These are phyloP conservation scores for Stegostoma tigrinum DNA, from an alignment of 2,113 vertebrate genomes.

Conservation along the genomic window DNA sequence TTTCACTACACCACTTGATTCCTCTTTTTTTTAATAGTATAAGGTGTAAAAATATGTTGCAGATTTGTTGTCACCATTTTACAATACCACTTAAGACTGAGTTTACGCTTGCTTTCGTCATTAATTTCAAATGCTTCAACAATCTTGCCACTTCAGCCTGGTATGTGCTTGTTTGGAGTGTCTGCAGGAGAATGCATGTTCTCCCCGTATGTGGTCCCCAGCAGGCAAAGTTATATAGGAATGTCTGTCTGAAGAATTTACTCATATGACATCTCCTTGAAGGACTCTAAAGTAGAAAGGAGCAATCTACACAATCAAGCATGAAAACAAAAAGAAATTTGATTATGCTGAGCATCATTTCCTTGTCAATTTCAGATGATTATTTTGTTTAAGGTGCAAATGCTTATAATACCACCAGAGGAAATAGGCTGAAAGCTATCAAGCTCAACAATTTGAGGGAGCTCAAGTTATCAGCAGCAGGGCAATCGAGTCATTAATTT, in stretches of 20 bases:
- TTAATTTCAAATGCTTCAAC: no score
- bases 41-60: not conserved
- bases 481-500: constrained; percentile 9
- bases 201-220: not conserved
- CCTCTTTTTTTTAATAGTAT: no score
- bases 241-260: not conserved
- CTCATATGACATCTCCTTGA: not conserved
- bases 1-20: not conserved
- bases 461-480: not conserved
- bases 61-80: not conserved
- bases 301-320: not conserved
- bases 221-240: not conserved
- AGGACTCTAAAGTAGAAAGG: not conserved
- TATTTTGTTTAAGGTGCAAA: constrained; percentile 17
- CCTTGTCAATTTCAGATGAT: not conserved
- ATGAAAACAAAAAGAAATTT: not conserved
- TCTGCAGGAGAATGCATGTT: not conserved
- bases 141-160: no score
- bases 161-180: not conserved
- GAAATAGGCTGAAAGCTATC: constrained; percentile 10
- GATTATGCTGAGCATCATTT: not conserved
- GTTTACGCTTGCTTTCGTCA: not conserved
- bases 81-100: not conserved
- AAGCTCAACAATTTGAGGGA: not conserved
- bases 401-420: not conserved